Base-by-base conservation (phyloP, 1,140 invertebrate genomes). In the Diorhabda elongata region DNA sequence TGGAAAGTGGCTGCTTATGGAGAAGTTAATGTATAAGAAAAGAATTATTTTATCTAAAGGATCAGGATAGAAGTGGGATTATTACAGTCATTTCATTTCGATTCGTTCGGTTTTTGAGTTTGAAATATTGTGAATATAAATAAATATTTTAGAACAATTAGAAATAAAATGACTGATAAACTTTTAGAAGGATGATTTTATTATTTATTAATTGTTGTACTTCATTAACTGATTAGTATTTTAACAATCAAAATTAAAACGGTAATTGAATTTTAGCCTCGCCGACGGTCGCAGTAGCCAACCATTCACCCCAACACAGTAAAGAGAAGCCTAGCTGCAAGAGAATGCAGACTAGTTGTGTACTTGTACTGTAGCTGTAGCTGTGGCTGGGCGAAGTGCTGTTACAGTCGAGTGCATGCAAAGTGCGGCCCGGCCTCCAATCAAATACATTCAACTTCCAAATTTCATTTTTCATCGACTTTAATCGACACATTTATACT, bases 381-480 rank as follows among this genome's bases (percentile, higher is more conserved):
- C 71, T 76, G 70, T 76, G 72, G 75, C 68, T 76, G 73, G 76
- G 75, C 75, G 78, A 78, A 80, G 78, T 78, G 77, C 78, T 79
- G 78, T 78, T 78, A 77, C 70, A 64, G 68, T 73, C 73, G 73
- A 72, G 68, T 63, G 68, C 75, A 76, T 76, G 75, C 76, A 76
- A 66, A 68, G 69, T 70, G 64, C 74, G 71, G 68, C 66, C 66
- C 61, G 65, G 65, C 44, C 65, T 66, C 57, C 42, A 66, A 44
- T 41, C 59, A 43, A 26, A 26, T 26, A 26, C 26, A 26, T 26
- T 26, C 26, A 26, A 26, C 26, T n/a, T 58, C 7, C 57, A 58
- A 26, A 7, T 58, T 26, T 58, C 9, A 26, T 26, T 9, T 9
- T 58, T 58, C 26, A 3, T 6, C 7, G 57, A n/a, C 9, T 9